Percentiles rank a stretch among this genome's conserved stretches.
These are phyloP conservation scores for Eulemur rubriventer DNA, from an alignment of 2,797 vertebrate genomes.

Conservation along the genomic window DNA sequence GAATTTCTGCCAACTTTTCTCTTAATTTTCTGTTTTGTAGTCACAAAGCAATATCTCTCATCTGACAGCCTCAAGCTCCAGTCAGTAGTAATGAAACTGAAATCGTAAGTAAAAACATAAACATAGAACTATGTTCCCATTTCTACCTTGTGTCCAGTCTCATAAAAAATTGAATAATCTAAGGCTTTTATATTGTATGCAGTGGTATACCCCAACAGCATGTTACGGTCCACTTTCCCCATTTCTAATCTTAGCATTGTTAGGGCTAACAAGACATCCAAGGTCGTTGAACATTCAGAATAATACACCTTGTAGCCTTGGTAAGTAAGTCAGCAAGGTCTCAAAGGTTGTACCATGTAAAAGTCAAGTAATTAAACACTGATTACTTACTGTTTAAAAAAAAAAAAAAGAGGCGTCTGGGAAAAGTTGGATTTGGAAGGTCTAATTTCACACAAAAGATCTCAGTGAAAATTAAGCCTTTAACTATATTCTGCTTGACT, in stretches of 20 bases:
- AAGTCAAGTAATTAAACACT: constrained; percentile 85
- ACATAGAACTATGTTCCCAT: background rate
- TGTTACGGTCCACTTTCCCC: background rate
- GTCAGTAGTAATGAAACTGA: background rate
- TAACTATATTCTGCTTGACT: constrained; percentile 85
- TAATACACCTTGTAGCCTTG: constrained; percentile 62
- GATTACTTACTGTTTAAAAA: constrained; percentile 76
- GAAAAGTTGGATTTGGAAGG: constrained; percentile 79
- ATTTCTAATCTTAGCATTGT: background rate
- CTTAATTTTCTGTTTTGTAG: background rate
- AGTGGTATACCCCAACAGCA: background rate
- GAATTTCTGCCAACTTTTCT: background rate
- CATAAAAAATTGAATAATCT: background rate
- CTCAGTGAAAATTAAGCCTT: constrained; percentile 84
- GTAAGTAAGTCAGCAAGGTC: constrained; percentile 72
- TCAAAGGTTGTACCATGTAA: constrained; percentile 79
- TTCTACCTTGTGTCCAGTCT: background rate
- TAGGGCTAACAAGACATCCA: constrained; percentile 58
- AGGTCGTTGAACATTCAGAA: constrained; percentile 57
- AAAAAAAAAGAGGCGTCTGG: constrained; percentile 64
- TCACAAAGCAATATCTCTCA: background rate
- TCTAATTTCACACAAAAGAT: constrained; percentile 83
- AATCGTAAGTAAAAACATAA: background rate
- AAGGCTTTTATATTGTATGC: background rate
- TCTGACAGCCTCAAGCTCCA: background rate